Base-by-base conservation (phyloP, 2,888 invertebrate species). In the Cataglyphis altisquamis region DNA sequence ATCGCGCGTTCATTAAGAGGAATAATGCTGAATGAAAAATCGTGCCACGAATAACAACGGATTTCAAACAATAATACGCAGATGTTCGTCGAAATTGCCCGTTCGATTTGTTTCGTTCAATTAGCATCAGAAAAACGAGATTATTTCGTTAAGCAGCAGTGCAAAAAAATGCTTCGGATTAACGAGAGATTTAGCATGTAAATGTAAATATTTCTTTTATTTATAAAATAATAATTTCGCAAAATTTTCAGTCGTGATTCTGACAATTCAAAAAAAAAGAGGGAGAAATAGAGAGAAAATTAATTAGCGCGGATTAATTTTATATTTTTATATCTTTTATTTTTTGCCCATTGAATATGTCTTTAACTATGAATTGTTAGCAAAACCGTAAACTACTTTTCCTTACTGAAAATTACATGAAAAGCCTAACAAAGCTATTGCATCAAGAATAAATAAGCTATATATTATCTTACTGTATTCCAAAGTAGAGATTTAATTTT, bases 31-130 rank as follows among this genome's bases (percentile, higher is more conserved):
- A 67, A n/a, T 67, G 41, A 57, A 67, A 77, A 77, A 77, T 66
- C 77, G 29, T 66, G 55, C 64, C n/a, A 29, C 55, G 75, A 77
- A 77, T 77, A 52, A 36, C 52, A n/a, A 15, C 12, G 48, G 36
- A 75, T 77, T 66, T 64, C 55, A 55, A 66, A 77, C 32, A 77
- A 57, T 67, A 57, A 77, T 77, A 29, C 57, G 29, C 77, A 67
- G 55, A 55, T 67, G 55, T 67, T 32, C 41, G 29, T 29, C 21
- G 36, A 41, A 75, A 77, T 77, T 67, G 66, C 10, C 41, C 41
- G 29, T 66, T 77, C 57, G 67, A 77, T 77, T 66, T 66, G 67
- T 67, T 32, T 41, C 67, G 67, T 77, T 66, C 39, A 57, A 77
- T 77, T 67, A 57, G 21, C 15, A 57, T 41, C 12, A 52, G 29